These are phyloP conservation scores for Volucella inflata DNA, from an alignment of 2,888 invertebrate species.

Conservation along the genomic window DNA sequence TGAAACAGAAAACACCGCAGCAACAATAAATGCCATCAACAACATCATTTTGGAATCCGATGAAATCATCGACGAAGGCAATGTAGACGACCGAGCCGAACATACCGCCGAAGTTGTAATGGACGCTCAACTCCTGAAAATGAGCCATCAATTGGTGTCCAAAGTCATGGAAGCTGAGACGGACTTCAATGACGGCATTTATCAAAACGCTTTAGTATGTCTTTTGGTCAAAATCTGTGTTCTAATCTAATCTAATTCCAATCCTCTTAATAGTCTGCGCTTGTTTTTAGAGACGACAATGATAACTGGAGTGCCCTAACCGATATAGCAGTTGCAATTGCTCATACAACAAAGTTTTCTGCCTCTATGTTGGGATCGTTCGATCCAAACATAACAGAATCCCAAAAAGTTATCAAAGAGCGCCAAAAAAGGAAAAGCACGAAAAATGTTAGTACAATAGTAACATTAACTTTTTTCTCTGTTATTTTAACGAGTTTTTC, in stretches of 20 bases:
- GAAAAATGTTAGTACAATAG: constrained; percentile 73
- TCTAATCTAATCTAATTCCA: neutral
- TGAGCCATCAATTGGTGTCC: constrained; percentile 81
- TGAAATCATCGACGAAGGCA: constrained; percentile 78
- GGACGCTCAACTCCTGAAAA: constrained; percentile 82
- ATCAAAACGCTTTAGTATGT: constrained; percentile 80
- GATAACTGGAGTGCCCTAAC: constrained; percentile 79
- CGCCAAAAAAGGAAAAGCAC: constrained; percentile 80
- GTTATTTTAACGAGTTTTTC: neutral
- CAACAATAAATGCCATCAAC: constrained; percentile 77
- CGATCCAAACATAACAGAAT: constrained; percentile 80
- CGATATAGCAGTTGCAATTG: constrained; percentile 75
- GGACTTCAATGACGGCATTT: constrained; percentile 80
- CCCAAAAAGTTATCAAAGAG: constrained; percentile 79
- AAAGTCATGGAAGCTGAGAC: constrained; percentile 79
- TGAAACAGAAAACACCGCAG: constrained; percentile 44
- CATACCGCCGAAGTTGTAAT: constrained; percentile 82
- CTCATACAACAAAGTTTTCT: constrained; percentile 76
- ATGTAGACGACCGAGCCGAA: constrained; percentile 79
- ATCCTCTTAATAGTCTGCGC: constrained; percentile 66
- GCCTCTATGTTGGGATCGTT: constrained; percentile 80
- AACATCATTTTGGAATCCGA: constrained; percentile 79
- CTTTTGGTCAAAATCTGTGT: constrained; percentile 16
- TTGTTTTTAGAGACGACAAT: constrained; percentile 76
- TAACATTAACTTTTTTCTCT: no score